Conservation (phyloP, 2,797 vertebrate species). For the Chiloscyllium punctatum region DNA sequence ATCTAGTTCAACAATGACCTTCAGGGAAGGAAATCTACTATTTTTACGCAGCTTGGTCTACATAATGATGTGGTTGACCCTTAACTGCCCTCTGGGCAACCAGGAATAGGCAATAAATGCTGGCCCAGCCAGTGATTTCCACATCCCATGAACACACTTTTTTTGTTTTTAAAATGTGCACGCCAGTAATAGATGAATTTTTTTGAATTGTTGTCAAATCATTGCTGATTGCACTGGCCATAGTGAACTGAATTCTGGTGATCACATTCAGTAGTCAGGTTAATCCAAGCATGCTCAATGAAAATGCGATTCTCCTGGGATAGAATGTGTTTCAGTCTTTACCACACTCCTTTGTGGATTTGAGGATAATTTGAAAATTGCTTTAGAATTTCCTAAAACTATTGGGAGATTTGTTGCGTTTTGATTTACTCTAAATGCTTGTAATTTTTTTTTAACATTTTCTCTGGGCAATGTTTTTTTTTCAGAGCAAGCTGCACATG, state of each 20-base stretch:
- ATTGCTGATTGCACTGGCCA: neutral
- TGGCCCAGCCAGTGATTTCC: too few species aligned
- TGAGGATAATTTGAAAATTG: neutral
- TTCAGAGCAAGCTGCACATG: slow-evolving; percentile 95
- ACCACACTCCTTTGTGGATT: neutral
- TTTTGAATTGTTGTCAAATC: neutral
- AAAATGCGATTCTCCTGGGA: neutral
- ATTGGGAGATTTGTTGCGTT: neutral
- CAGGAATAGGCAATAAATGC: too few species aligned
- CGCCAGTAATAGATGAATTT: neutral
- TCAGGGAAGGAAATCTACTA: too few species aligned
- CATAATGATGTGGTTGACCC: too few species aligned
- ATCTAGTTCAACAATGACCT: too few species aligned
- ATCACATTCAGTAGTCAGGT: neutral
- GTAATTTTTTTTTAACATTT: neutral
- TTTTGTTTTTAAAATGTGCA: neutral
- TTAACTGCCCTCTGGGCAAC: too few species aligned
- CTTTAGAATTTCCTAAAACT: neutral
- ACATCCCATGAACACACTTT: too few species aligned
- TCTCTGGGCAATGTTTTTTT: neutral
- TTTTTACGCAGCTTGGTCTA: too few species aligned
- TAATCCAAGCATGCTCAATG: neutral
- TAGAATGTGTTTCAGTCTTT: neutral
- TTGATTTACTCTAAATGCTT: neutral
- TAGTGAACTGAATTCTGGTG: neutral